These are phyloP conservation scores for Hypotaenidia okinawae DNA, from an alignment of 2,797 vertebrate genomes.

Conservation along the genomic window DNA sequence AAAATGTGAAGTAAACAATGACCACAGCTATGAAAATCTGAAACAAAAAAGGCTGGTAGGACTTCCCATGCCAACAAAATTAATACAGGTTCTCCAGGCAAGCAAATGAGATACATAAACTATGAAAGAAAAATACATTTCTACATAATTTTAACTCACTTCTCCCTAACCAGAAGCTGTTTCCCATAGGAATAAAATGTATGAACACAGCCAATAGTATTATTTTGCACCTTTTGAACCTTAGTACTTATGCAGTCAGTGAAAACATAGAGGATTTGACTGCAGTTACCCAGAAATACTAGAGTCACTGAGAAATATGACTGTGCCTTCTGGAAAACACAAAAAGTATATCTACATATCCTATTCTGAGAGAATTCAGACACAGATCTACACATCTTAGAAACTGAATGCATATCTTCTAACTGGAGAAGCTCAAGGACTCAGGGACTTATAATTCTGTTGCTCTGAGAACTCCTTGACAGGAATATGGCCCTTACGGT, in stretches of 20 bases:
- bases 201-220: neutral
- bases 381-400: neutral
- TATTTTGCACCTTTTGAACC: neutral
- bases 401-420: neutral
- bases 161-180: neutral
- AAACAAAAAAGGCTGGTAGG: neutral
- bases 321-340: neutral
- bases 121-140: neutral
- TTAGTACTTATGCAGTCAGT: neutral
- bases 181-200: neutral
- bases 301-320: neutral
- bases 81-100: neutral
- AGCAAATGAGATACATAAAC: neutral
- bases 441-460: neutral
- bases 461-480: slow-evolving; percentile 34
- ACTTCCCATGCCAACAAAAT: neutral
- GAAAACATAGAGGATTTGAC: neutral
- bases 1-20: neutral
- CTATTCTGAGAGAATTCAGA: neutral
- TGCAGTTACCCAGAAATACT: neutral
- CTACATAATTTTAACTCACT: neutral
- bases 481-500: slow-evolving; percentile 49
- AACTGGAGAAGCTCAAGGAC: neutral
- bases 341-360: neutral
- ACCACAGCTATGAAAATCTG: neutral